phyloP scores from a whole-genome alignment of 2,888 invertebrate species.

The Orchestes rusci region DNA sequence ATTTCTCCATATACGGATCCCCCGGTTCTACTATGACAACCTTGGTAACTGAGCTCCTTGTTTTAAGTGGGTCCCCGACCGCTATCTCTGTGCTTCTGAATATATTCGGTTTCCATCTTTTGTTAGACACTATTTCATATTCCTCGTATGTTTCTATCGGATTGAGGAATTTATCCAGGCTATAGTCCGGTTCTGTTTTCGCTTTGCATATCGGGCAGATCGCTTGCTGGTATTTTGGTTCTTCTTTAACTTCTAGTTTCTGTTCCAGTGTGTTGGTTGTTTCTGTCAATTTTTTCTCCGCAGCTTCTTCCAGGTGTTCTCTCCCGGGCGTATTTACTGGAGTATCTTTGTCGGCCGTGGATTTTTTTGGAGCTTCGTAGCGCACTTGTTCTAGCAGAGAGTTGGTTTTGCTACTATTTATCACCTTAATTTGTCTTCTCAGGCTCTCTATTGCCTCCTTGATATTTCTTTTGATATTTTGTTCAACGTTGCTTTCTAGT shows the following conservation, averaged over 20 bases:
- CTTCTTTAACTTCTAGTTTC: background rate
- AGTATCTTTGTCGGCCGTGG: background rate
- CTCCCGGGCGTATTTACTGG: background rate
- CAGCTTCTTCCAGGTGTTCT: background rate
- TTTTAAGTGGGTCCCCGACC: background rate
- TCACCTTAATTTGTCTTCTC: background rate
- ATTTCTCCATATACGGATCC: background rate
- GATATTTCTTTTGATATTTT: background rate
- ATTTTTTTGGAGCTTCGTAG: background rate
- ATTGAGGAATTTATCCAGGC: background rate
- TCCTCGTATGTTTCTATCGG: background rate
- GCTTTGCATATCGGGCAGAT: no score
- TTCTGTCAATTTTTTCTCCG: background rate
- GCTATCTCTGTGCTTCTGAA: background rate
- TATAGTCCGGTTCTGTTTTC: background rate
- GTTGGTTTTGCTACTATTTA: background rate
- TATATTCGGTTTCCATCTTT: background rate
- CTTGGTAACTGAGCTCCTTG: background rate
- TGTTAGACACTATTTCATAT: background rate
- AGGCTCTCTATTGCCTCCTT: background rate
- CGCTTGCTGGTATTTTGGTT: no score
- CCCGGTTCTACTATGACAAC: background rate
- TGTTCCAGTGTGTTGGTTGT: background rate
- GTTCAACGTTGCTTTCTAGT: background rate
- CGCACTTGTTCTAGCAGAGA: slow-evolving; percentile 1